Evolutionary conservation across 2,888 invertebrate genomes (phyloP), one percentile per base, ranked within the genome.

Genomic region (Habroteleia sp.): DNA sequence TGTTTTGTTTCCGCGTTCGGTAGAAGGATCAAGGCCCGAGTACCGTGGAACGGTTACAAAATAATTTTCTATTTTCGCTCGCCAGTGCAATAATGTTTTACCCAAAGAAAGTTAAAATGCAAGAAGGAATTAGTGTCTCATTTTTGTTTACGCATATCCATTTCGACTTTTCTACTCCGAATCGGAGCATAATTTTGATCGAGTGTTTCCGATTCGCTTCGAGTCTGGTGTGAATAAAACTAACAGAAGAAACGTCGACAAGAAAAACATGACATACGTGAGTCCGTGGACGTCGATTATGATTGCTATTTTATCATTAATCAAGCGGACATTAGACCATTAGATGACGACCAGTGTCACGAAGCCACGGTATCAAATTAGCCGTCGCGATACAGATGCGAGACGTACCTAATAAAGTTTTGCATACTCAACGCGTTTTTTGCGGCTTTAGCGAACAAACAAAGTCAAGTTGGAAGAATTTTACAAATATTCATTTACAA

Each of bases 1-100:
- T 1, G 27, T 31, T 50, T 48, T 62, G 62, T 62, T 62, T 62
- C 62, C 60, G 60, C 46, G 39, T 62, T 46, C 14, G 29, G 37
- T 39, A 48, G 60, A 48, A 44, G 48, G 46, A 62, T 62, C 60
- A 62, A 62, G 60, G 60, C 37, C 60, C 60, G 46, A n/a, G n/a
- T n/a, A n/a, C n/a, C n/a, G n/a, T n/a, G n/a, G n/a, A n/a, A n/a
- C n/a, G n/a, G n/a, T n/a, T n/a, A n/a, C n/a, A n/a, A n/a, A n/a
- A n/a, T n/a, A n/a, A n/a, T n/a, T n/a, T n/a, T n/a, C n/a, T n/a
- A n/a, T n/a, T n/a, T n/a, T n/a, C n/a, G n/a, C n/a, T n/a, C n/a
- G n/a, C n/a, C n/a, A n/a, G n/a, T n/a, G n/a, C n/a, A n/a, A n/a
- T n/a, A n/a, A n/a, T n/a, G n/a, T n/a, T n/a, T n/a, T n/a, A n/a